Conservation (phyloP, 2,888 invertebrate species). For the Euzetes globulus region DNA sequence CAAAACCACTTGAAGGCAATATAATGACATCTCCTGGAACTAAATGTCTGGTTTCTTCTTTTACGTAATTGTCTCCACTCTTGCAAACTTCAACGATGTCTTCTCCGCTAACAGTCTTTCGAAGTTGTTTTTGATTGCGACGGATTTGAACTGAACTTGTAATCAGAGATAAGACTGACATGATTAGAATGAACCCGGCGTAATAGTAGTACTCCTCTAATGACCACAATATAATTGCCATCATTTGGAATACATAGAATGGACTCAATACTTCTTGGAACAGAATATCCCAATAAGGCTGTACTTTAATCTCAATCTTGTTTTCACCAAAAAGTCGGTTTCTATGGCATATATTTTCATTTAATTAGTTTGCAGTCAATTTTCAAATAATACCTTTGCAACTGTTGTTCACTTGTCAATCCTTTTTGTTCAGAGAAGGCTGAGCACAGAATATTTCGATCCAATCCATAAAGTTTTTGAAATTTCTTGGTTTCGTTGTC, state of each 20-base stretch:
- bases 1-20: slow-evolving; percentile 44
- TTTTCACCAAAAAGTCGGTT: slow-evolving; percentile 10
- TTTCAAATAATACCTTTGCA: slow-evolving; percentile 1
- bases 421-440: slow-evolving; percentile 56
- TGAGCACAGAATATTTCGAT: slow-evolving; percentile 56
- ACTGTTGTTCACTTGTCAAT: not conserved
- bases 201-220: slow-evolving; percentile 50
- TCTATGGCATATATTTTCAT: not conserved
- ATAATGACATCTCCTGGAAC: slow-evolving; percentile 51
- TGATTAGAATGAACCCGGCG: slow-evolving; percentile 46
- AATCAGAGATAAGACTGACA: slow-evolving; percentile 13
- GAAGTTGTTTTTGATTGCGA: slow-evolving; percentile 43
- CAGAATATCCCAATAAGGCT: slow-evolving; percentile 18
- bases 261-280: slow-evolving; percentile 45
- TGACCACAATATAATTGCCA: slow-evolving; percentile 50
- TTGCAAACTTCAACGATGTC: slow-evolving; percentile 8
- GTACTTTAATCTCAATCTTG: slow-evolving; percentile 21
- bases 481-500: slow-evolving; percentile 58
- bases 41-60: slow-evolving; percentile 27
- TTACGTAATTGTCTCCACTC: not conserved
- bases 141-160: slow-evolving; percentile 14
- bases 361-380: not conserved
- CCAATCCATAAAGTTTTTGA: slow-evolving; percentile 65
- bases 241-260: slow-evolving; percentile 52
- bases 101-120: slow-evolving; percentile 46